phyloP scores from a whole-genome alignment of 2,797 vertebrate species.

The Sebastes paucispinis region DNA sequence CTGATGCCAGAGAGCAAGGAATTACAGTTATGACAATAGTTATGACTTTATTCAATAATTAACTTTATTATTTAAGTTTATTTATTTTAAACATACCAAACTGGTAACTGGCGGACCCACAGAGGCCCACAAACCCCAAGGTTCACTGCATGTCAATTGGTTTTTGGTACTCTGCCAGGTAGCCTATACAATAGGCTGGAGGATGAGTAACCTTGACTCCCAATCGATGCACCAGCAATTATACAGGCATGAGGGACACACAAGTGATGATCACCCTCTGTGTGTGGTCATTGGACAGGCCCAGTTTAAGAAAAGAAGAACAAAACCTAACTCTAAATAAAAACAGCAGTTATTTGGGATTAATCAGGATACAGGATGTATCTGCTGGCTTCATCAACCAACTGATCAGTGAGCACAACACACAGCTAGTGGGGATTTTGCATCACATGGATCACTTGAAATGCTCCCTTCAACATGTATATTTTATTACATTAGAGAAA shows the following conservation, averaged over 20 bases:
- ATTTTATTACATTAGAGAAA: not conserved
- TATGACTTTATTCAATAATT: not conserved
- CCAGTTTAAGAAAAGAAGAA: not conserved
- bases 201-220: not conserved
- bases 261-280: not conserved
- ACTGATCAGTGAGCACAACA: too few relatives aligned
- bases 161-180: not conserved
- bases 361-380: not conserved
- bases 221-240: not conserved
- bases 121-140: not conserved
- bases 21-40: too few relatives aligned
- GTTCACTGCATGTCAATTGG: not conserved
- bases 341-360: not conserved
- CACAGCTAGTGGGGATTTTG: not conserved
- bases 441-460: not conserved
- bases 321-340: not conserved
- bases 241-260: not conserved
- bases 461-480: not conserved
- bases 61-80: not conserved
- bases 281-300: not conserved
- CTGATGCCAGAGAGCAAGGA: too few relatives aligned
- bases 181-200: not conserved
- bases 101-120: not conserved
- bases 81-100: not conserved
- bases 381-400: not conserved